Evolutionary conservation across 1,140 invertebrate species (phyloP), one percentile per base, ranked within the genome.

Genomic region (Ectropis grisescens): DNA sequence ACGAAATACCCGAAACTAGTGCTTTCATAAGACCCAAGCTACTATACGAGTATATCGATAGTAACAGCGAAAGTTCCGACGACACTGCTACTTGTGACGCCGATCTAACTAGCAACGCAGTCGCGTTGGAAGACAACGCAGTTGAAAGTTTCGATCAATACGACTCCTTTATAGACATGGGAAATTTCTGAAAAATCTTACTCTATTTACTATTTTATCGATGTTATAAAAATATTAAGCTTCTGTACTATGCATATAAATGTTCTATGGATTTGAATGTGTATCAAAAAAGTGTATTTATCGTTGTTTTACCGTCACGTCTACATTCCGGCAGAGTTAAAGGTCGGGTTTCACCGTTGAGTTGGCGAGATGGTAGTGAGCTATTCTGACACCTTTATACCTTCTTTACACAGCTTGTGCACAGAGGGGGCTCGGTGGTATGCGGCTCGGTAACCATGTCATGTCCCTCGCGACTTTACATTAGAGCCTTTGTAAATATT

Each of bases 141-240:
- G n/a, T n/a, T 25, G 75, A 78, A 47, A 54, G 51, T 37, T 62
- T 53, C 31, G 75, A 80, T 32, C 75, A 80, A 45, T 80, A 80
- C 41, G 75, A 78, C 29, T 80, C 75, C 29, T 75, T 75, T 50
- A 64, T 80, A 54, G 72, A 80, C 46, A 71, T 80, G 65, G 75
- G 75, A 29, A 76, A 74, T 44, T 80, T 80, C 60, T 75, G 44
- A 71, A 38, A 35, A 25, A 29, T 30, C 34, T 33, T 37, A 37
- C 22, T 37, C 16, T 11, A 35, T n/a, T n/a, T n/a, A n/a, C n/a
- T n/a, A 29, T 10, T 6, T n/a, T 29, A 13, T 40, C 23, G 4
- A 26, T 26, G 24, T 26, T 26, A 37, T 26, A 29, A 33, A 26
- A 27, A 41, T 41, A 27, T 37, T 33, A 19, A 23, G 37, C 33